These are phyloP conservation scores for Drosophila peninsularis DNA, from an alignment of 2,888 invertebrate species.

Conservation along the genomic window DNA sequence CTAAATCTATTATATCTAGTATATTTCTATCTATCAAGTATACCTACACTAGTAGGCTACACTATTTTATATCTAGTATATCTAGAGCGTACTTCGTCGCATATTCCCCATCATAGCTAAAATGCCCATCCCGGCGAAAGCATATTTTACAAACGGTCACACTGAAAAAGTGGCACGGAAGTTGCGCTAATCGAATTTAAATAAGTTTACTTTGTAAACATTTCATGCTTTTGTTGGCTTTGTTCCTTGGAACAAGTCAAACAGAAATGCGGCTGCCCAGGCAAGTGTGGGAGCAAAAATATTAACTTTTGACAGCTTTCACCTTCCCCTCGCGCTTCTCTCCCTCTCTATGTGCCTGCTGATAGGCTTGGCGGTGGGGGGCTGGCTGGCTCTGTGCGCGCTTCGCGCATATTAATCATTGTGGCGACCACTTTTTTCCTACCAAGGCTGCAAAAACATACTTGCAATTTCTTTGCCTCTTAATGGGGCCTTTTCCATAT, in stretches of 20 bases:
- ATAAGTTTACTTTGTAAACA: slow-evolving; percentile 77
- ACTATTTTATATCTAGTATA: not conserved
- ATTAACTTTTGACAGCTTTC: slow-evolving; percentile 68
- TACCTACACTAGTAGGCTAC: too few relatives aligned
- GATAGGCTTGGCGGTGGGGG: not conserved
- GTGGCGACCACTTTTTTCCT: slow-evolving; percentile 43
- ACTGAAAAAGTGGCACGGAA: slow-evolving; percentile 46
- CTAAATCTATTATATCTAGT: not conserved
- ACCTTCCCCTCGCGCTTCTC: not conserved
- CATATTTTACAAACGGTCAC: slow-evolving; percentile 3
- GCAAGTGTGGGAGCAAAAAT: slow-evolving; percentile 48
- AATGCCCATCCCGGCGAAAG: not conserved
- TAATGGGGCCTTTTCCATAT: slow-evolving; percentile 39
- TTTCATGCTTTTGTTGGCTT: slow-evolving; percentile 53
- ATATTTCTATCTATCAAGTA: not conserved
- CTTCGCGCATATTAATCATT: slow-evolving; percentile 74
- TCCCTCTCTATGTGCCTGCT: not conserved
- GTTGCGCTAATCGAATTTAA: slow-evolving; percentile 79
- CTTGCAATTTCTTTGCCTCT: slow-evolving; percentile 44
- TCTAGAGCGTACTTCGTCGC: not conserved
- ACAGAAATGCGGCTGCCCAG: slow-evolving; percentile 46
- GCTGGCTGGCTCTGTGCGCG: slow-evolving; percentile 28
- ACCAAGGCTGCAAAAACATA: slow-evolving; percentile 52
- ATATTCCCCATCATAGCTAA: not conserved
- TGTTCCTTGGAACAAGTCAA: slow-evolving; percentile 47